Evolutionary conservation across 2,113 vertebrate species (phyloP).

Genomic region (Pyxicephalus adspersus): DNA sequence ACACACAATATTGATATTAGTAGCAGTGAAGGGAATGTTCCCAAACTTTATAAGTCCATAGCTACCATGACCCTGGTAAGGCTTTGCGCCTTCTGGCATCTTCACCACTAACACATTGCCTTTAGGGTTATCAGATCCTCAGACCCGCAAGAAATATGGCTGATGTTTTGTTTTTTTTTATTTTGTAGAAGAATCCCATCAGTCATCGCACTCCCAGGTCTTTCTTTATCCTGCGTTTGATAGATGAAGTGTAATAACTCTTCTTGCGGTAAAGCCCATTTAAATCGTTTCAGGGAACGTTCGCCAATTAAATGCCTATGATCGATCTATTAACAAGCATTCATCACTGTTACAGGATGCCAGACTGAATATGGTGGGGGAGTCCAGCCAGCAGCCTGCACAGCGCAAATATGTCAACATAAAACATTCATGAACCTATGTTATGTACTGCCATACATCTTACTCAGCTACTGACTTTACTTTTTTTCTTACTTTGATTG

Average conservation of each 20-base stretch:
- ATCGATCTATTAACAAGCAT: constrained; percentile 75
- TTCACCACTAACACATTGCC: too few species aligned
- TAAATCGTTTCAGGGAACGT: constrained; percentile 67
- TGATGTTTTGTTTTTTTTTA: too few species aligned
- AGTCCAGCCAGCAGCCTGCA: background rate
- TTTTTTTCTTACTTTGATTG: background rate
- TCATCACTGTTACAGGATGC: constrained; percentile 66
- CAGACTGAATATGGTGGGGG: background rate
- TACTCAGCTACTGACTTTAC: background rate
- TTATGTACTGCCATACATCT: background rate
- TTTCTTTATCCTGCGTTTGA: constrained; percentile 63
- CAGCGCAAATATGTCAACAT: background rate
- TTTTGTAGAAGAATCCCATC: constrained; percentile 42
- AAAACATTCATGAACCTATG: constrained; percentile 23
- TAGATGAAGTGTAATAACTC: constrained; percentile 62
- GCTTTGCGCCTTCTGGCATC: too few species aligned
- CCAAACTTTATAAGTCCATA: too few species aligned
- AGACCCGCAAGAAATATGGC: too few species aligned
- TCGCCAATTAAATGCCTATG: constrained; percentile 81
- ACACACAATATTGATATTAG: too few species aligned
- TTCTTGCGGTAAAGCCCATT: constrained; percentile 65
- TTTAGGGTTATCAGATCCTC: too few species aligned
- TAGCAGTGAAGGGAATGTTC: too few species aligned
- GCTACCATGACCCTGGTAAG: too few species aligned
- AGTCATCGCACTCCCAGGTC: constrained; percentile 60